Evolutionary conservation across 2,797 vertebrate species (phyloP).

Genomic region (Enteromius radiatus): DNA sequence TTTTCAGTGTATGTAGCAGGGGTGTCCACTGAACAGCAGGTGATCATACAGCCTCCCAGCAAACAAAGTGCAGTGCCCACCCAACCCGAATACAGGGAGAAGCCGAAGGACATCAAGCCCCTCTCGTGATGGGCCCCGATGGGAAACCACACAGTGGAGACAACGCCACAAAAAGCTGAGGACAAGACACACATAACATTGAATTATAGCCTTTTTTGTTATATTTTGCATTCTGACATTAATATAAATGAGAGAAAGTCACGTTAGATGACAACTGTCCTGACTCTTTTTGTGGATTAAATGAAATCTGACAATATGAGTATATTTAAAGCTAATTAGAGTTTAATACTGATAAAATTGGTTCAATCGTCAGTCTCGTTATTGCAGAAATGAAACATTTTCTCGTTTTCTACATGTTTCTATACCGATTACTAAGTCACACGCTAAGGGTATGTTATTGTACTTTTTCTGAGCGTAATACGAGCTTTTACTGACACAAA

Average conservation of each 20-base stretch:
- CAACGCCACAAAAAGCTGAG: slow-evolving; percentile 85
- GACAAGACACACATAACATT: slow-evolving; percentile 14
- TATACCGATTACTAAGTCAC: not conserved
- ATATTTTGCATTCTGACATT: not conserved
- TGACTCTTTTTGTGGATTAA: not conserved
- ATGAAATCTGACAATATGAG: slow-evolving; percentile 1
- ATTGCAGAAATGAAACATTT: not conserved
- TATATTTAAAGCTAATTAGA: slow-evolving; percentile 7
- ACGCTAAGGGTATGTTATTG: not conserved
- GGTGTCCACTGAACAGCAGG: slow-evolving; percentile 87
- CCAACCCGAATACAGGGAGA: slow-evolving; percentile 95
- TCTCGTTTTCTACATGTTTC: not conserved
- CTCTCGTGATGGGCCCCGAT: slow-evolving; percentile 87
- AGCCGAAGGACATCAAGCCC: slow-evolving; percentile 92
- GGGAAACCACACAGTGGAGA: slow-evolving; percentile 95
- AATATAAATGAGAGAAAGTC: not conserved
- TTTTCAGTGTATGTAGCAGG: slow-evolving; percentile 86
- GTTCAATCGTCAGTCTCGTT: not conserved
- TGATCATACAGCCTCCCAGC: slow-evolving; percentile 85
- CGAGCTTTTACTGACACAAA: not conserved
- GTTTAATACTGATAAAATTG: not conserved
- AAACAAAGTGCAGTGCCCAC: slow-evolving; percentile 88
- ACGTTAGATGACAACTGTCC: not conserved
- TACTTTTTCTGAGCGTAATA: not conserved
- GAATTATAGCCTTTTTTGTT: not conserved